A percentile compares a stretch with the other conserved stretches of the same genome.
phyloP scores from a whole-genome alignment of 1,140 invertebrate genomes.

The Pseudomyrmex flavicornis region DNA sequence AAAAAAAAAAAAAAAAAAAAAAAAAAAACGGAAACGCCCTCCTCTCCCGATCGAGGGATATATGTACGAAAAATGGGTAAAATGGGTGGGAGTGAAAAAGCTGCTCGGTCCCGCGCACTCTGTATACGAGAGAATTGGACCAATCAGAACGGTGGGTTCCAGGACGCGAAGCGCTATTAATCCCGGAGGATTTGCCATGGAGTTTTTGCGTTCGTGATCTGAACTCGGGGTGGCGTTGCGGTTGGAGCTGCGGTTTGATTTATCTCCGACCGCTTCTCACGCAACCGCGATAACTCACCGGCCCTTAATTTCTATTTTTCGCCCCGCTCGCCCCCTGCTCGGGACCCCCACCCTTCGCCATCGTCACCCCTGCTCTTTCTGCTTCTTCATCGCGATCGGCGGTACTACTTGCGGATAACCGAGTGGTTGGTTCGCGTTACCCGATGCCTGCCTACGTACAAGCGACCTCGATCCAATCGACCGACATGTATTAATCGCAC shows the following conservation, averaged over 20 bases:
- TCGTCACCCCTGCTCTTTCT: constrained; percentile 37
- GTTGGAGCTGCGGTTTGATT: constrained; percentile 82
- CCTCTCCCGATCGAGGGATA: background rate
- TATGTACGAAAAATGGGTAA: constrained; percentile 21
- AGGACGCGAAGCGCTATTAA: constrained; percentile 75
- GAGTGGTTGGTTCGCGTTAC: constrained; percentile 17
- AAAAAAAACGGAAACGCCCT: constrained; percentile 17
- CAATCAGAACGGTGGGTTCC: constrained; percentile 68
- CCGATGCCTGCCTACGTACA: constrained; percentile 39
- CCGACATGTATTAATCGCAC: constrained; percentile 58
- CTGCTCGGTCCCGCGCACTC: constrained; percentile 51
- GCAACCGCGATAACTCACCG: constrained; percentile 83
- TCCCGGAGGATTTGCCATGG: constrained; percentile 77
- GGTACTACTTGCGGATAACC: constrained; percentile 1
- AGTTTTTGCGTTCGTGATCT: constrained; percentile 77
- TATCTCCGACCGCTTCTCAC: constrained; percentile 82
- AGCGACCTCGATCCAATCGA: constrained; percentile 57
- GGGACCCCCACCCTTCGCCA: constrained; percentile 17
- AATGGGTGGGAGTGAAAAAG: constrained; percentile 46
- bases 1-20: background rate
- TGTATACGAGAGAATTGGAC: constrained; percentile 67
- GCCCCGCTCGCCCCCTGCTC: constrained; percentile 64
- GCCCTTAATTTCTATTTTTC: constrained; percentile 84
- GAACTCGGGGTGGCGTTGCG: constrained; percentile 73
- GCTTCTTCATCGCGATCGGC: constrained; percentile 55